Percentiles rank a stretch among this genome's conserved stretches.
phyloP scores from a whole-genome alignment of 1,140 invertebrate genomes.

The Nephotettix cincticeps region DNA sequence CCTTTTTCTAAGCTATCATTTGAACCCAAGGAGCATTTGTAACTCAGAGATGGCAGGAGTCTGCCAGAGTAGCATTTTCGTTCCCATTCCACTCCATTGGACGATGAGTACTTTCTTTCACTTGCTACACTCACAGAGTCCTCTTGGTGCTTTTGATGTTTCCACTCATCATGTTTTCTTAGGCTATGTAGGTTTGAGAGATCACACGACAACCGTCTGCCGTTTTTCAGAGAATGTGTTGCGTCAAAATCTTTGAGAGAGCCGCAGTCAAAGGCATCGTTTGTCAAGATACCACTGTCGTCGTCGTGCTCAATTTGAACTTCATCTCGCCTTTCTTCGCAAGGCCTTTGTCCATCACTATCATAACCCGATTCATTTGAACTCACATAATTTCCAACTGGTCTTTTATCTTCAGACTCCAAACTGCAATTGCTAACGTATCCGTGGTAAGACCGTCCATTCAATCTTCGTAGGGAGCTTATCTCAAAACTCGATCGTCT shows the following conservation, averaged over 20 bases:
- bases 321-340: not conserved
- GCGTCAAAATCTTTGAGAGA: slow-evolving; percentile 38
- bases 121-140: not conserved
- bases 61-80: slow-evolving; percentile 27
- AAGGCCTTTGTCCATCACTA: slow-evolving; percentile 71
- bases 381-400: slow-evolving; percentile 60
- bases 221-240: not conserved
- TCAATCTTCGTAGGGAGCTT: slow-evolving; percentile 14
- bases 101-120: not conserved
- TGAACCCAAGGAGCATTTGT: not conserved
- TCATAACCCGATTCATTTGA: slow-evolving; percentile 83
- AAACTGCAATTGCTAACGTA: not conserved
- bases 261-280: slow-evolving; percentile 45
- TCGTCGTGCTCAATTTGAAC: slow-evolving; percentile 33
- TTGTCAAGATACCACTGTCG: slow-evolving; percentile 44
- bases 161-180: not conserved
- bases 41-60: slow-evolving; percentile 17
- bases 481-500: slow-evolving; percentile 42
- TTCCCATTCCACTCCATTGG: slow-evolving; percentile 20
- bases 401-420: slow-evolving; percentile 1
- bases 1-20: slow-evolving; percentile 1
- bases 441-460: not conserved
- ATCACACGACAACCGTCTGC: not conserved
- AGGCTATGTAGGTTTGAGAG: not conserved
- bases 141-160: not conserved